Evolutionary conservation across 37 sponge, comb jelly and placozoan species (phyloP), one percentile per base, ranked within the genome.

Genomic region (Ephydatia muelleri): DNA sequence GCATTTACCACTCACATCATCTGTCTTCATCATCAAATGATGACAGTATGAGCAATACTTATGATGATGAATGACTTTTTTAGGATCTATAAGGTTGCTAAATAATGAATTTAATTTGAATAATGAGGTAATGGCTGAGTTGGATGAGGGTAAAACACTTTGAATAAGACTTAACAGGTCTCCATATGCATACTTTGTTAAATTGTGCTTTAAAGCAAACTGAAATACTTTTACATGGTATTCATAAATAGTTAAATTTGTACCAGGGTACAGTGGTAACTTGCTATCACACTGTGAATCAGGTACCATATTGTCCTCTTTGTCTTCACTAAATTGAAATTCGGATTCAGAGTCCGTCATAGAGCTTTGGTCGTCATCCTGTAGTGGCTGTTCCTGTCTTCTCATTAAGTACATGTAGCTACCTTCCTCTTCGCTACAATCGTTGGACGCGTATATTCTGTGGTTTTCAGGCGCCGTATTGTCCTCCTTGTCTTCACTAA

Each of bases 151-250:
- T 57, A 57, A 57, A 57, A 57, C 57, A 57, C 57, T 57, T 57
- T 57, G 57, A 57, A 57, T 57, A 57, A 57, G 57, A 57, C 16
- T 57, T 57, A 57, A 57, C 57, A 57, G 57, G 57, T 57, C 57
- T 57, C 57, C 57, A 57, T 57, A 57, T 57, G 57, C 57, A 57
- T 57, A 21, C 57, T 57, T 57, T 57, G 57, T 57, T 57, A 57
- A 57, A 57, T 57, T 57, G 57, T 57, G 57, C 57, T 57, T 57
- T 57, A 57, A 57, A 57, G 57, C 57, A 57, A 57, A 57, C 57
- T 57, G 57, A 57, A 57, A 57, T 57, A 57, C 57, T 57, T 57
- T 57, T 57, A 57, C 57, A 57, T 57, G 57, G 57, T 57, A 57
- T 57, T 57, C 57, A 57, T 57, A 57, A 57, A 57, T 57, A 57